Evolutionary conservation across 2,888 invertebrate genomes (phyloP), one percentile per base, ranked within the genome.

Genomic region (Polyommatus iphigenia): DNA sequence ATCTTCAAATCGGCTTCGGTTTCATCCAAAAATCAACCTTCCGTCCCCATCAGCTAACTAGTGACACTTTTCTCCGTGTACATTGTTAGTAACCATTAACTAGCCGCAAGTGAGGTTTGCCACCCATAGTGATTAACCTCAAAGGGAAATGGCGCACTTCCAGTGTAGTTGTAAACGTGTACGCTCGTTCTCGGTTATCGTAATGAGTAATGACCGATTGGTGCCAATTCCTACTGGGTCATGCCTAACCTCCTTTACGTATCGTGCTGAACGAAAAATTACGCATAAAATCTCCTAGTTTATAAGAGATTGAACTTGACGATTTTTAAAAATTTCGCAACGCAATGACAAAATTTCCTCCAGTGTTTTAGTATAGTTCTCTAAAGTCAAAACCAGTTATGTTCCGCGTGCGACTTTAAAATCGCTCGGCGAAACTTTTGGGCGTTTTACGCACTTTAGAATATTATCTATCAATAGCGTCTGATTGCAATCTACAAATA

Each of bases 41-140:
- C 54, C 54, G 18, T 54, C 54, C 54, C 54, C 15, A 54, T 54
- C 54, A 6, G 18, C 32, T 32, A 67, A 15, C 67, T 18, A 13
- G 57, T 78, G 41, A 54, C 59, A 59, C 77, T 46, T 78, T 73
- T 59, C 57, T 15, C 41, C 57, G 67, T 73, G 41, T 78, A 78
- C 77, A 78, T 73, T 78, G 77, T 78, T 73, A 73, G 57, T 57
- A 79, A 79, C 81, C 81, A 82, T 82, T 81, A 82, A 82, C 81
- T 77, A 81, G 80, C 80, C 79, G 78, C 80, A 82, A 81, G 73
- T 78, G 78, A 79, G 80, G 80, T 80, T 81, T 80, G 81, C 83
- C 83, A 83, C 83, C 83, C 83, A 83, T 78, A 78, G 81, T 80
- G 81, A 82, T 83, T 83, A 83, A 82, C 83, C 83, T 82, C 83